Evolutionary conservation across 2,113 vertebrate genomes (phyloP).

Genomic region (Synodontis membranacea): DNA sequence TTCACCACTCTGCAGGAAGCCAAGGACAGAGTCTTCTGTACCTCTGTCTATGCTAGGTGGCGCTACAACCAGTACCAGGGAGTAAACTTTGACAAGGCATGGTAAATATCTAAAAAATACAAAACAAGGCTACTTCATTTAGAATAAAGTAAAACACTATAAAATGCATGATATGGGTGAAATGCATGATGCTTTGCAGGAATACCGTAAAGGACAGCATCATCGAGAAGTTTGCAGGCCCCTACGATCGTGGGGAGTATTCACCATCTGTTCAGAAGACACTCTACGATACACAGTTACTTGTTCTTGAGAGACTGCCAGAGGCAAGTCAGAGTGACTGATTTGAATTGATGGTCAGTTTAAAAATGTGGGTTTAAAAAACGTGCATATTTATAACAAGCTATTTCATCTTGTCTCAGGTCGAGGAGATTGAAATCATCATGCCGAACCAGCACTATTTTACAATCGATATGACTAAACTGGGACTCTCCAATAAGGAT

Average conservation of each 20-base stretch:
- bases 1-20: constrained; percentile 88
- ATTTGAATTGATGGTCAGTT: constrained; percentile 9
- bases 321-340: constrained; percentile 72
- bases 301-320: constrained; percentile 74
- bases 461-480: constrained; percentile 87
- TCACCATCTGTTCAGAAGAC: constrained; percentile 96
- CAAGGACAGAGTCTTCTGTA: constrained; percentile 88
- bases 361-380: neutral
- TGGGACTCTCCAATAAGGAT: constrained; percentile 86
- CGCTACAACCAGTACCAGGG: constrained; percentile 74
- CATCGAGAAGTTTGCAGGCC: constrained; percentile 88
- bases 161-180: neutral
- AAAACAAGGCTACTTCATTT: neutral
- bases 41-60: constrained; percentile 86
- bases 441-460: constrained; percentile 93
- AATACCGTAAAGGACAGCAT: constrained; percentile 75
- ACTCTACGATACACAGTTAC: constrained; percentile 83
- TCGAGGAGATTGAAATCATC: constrained; percentile 87
- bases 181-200: constrained; percentile 69
- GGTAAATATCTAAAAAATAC: constrained; percentile 76
- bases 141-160: neutral
- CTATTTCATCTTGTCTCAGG: constrained; percentile 64
- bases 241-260: constrained; percentile 82
- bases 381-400: neutral
- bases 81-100: constrained; percentile 78